A percentile compares a stretch with the other conserved stretches of the same genome.
phyloP scores from a whole-genome alignment of 2,888 invertebrate species.

The Cheiracanthium punctorium region DNA sequence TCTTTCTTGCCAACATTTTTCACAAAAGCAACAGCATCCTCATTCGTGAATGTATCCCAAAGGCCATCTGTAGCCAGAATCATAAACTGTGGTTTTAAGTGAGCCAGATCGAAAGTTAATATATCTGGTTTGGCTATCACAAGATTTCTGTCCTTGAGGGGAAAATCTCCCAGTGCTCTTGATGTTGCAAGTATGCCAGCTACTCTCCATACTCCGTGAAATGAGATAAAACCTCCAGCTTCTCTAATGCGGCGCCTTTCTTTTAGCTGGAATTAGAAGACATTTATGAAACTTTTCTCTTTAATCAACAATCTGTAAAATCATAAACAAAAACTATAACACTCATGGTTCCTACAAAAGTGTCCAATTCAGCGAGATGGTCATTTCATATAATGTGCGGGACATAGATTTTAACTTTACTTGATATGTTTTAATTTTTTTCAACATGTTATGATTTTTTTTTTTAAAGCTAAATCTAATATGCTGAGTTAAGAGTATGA shows the following conservation, averaged over 20 bases:
- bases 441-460: too few relatives aligned
- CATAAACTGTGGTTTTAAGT: slow-evolving; percentile 84
- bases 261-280: slow-evolving; percentile 80
- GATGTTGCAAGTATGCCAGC: slow-evolving; percentile 96
- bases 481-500: too few relatives aligned
- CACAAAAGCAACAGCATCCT: slow-evolving; percentile 93
- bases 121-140: slow-evolving; percentile 97
- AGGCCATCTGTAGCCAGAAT: slow-evolving; percentile 96
- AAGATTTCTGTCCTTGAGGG: slow-evolving; percentile 92
- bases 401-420: too few relatives aligned
- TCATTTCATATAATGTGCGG: too few relatives aligned
- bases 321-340: too few relatives aligned
- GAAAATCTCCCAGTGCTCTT: slow-evolving; percentile 95
- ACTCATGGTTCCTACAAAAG: not conserved
- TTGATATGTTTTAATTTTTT: too few relatives aligned
- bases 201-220: slow-evolving; percentile 97
- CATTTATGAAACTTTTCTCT: not conserved
- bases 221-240: slow-evolving; percentile 95
- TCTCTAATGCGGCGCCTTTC: slow-evolving; percentile 94
- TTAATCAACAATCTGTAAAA: too few relatives aligned
- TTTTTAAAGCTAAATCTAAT: too few relatives aligned
- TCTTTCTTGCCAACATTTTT: slow-evolving; percentile 89
- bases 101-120: slow-evolving; percentile 89
- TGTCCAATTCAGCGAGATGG: not conserved
- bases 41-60: slow-evolving; percentile 97